phyloP scores from a whole-genome alignment of 2,113 vertebrate species.

The Brachyhypopomus gauderio region DNA sequence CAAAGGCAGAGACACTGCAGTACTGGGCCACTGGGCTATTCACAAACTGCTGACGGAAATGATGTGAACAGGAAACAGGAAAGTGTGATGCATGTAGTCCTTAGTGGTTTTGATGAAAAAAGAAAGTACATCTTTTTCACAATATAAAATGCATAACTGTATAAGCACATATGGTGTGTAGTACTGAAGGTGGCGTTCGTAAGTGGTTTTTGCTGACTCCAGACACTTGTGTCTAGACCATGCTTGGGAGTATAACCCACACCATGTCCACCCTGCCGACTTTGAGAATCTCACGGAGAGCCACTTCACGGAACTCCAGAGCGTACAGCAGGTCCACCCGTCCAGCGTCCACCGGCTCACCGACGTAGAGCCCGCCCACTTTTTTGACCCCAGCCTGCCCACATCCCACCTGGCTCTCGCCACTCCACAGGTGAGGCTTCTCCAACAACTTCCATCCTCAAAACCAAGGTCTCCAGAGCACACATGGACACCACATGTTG shows the following conservation, averaged over 20 bases:
- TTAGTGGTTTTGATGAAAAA: constrained; percentile 25
- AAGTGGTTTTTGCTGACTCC: constrained; percentile 30
- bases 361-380: constrained; percentile 83
- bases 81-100: constrained; percentile 15
- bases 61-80: constrained; percentile 52
- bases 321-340: constrained; percentile 86
- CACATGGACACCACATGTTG: not conserved
- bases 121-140: constrained; percentile 14
- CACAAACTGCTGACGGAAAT: constrained; percentile 52
- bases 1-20: not conserved
- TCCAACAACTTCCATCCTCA: not conserved
- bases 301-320: constrained; percentile 97
- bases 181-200: not conserved
- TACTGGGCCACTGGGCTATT: constrained; percentile 2
- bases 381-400: constrained; percentile 82
- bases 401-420: constrained; percentile 71
- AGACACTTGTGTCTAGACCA: constrained; percentile 76
- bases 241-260: constrained; percentile 88
- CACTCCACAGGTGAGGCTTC: constrained; percentile 67
- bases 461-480: not conserved
- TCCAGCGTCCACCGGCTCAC: constrained; percentile 86
- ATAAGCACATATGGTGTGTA: not conserved
- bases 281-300: constrained; percentile 88
- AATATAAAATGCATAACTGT: not conserved
- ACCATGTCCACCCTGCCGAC: constrained; percentile 82